Base-by-base conservation (phyloP, 2,888 invertebrate genomes). In the Eupithecia subfuscata region DNA sequence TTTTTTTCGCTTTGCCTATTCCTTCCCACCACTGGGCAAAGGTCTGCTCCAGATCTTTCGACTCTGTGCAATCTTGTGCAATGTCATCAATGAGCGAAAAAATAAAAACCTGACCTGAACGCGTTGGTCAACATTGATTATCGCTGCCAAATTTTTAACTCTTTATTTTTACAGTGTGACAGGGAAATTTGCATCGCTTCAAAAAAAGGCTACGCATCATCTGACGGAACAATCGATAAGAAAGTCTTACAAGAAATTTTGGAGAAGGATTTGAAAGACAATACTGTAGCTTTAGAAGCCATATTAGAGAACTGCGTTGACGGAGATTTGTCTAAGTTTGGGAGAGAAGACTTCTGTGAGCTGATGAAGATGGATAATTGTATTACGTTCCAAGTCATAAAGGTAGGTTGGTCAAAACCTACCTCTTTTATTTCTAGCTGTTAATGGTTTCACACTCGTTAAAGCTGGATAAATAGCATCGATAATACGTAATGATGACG, bases 171-270 rank as follows among this genome's bases (percentile, higher is more conserved):
- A 0, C 74, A 88, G 88, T 88, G 88, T 69, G 84, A 85, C 0
- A 52, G 75, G 30, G 84, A 84, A 0, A 77, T 82, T 48, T 89
- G 89, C 63, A 0, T 84, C 12, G 87, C 84, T 1, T 80, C 80
- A 34, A 87, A 87, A 65, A 64, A 8, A 34, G 88, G 88, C 4
- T 74, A 77, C 12, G 82, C 80, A 0, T 73, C 80, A 3, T 73
- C 81, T 6, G 86, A 86, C 30, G 87, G 86, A 3, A 84, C 80
- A 14, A 43, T 87, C 16, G 81, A 88, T 48, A 84, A 77, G 63
- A 74, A 71, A 0, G 84, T 80, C 34, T 37, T 85, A 0, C 60
- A 72, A 34, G 79, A 77, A n/a, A 0, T 1, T 0, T 0, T 85
- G 0, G 82, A 79, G 0, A 79, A 80, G 5, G 30, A 73, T 0